Evolutionary conservation across 1,140 invertebrate species (phyloP), one percentile per base, ranked within the genome.

Genomic region (Pteromalus puparum): DNA sequence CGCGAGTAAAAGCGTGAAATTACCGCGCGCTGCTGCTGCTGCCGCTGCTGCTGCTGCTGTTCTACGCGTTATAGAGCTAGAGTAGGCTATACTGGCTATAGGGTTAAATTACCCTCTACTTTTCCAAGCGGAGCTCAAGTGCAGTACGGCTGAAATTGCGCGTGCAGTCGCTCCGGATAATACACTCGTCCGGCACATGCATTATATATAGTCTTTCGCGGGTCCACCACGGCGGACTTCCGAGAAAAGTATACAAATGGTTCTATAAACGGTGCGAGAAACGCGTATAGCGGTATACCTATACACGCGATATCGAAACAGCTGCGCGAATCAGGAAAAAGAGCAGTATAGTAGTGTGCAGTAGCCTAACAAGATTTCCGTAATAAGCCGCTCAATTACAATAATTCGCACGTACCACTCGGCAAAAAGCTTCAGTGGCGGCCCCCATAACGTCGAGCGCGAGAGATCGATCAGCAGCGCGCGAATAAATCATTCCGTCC

Each of bases 1-100:
- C 88, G 87, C 86, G 86, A 88, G 91, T 92, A 92, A 92, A 92
- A 92, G 91, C 90, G 90, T 92, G 90, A 92, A 92, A 92, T 92
- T 92, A 89, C 88, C 85, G 87, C 86, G 88, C 1, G 87, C 86
- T 1, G 48, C 46, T 48, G 10, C 30, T 34, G 30, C 30, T 34
- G 3, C 6, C 30, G 38, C 38, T 34, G 38, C 38, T 42, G 38
- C 34, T 34, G 34, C 34, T 34, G 34, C 34, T 12, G 38, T 42
- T 42, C 38, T 9, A 5, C 30, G 30, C 46, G n/a, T n/a, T n/a
- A 53, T 21, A 53, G 13, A 53, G 48, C 13, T 1, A 18, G 1
- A n/a, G n/a, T n/a, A n/a, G 2, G 18, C 53, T 21, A 53, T n/a
- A n/a, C n/a, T n/a, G 53, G 18, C 53, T 48, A 21, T n/a, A n/a